These are phyloP conservation scores for Deilephila porcellus DNA, from an alignment of 2,888 invertebrate species.

Conservation along the genomic window DNA sequence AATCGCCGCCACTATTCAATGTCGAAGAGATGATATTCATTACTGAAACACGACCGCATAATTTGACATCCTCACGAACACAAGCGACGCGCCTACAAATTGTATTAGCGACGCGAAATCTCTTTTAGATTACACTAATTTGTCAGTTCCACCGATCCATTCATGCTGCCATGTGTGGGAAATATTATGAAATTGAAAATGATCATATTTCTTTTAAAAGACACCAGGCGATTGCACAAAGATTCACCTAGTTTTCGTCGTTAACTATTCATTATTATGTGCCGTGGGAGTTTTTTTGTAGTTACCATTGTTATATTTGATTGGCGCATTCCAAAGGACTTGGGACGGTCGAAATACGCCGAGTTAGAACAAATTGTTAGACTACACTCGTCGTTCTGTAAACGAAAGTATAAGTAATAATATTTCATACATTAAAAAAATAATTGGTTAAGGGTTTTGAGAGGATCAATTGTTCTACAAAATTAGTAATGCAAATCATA, in stretches of 20 bases:
- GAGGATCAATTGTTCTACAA: neutral
- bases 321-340: constrained; percentile 77
- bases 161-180: constrained; percentile 78
- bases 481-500: constrained; percentile 5
- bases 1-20: constrained; percentile 34
- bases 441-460: neutral
- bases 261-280: constrained; percentile 83
- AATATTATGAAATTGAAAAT: constrained; percentile 83
- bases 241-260: constrained; percentile 85
- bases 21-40: constrained; percentile 59
- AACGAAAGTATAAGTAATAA: neutral
- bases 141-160: constrained; percentile 71
- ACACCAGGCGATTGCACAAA: constrained; percentile 82
- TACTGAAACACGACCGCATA: constrained; percentile 59
- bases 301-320: constrained; percentile 75
- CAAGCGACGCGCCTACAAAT: constrained; percentile 60
- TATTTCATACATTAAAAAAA: neutral
- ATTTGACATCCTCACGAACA: constrained; percentile 63
- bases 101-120: constrained; percentile 68
- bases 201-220: constrained; percentile 85
- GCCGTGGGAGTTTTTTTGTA: constrained; percentile 81
- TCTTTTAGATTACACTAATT: constrained; percentile 82
- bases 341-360: constrained; percentile 49
- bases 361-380: constrained; percentile 19
- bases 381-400: neutral